Evolutionary conservation across 23 tunicate genomes (phyloP).

Genomic region (Phallusia fumigata): DNA sequence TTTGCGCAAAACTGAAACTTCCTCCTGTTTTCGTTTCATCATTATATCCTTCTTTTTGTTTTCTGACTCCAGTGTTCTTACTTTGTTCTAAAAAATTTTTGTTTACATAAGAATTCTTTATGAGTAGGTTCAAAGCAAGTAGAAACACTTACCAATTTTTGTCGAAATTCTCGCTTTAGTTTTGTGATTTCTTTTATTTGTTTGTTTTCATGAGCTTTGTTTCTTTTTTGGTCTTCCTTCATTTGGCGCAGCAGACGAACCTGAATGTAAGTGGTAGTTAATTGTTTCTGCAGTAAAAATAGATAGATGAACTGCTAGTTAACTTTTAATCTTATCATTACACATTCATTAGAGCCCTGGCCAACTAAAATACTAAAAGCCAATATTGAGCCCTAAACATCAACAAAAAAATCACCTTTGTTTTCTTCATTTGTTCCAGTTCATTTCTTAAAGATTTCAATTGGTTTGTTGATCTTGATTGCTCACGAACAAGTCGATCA

Average conservation of each 20-base stretch:
- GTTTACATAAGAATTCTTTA: not conserved
- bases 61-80: slow-evolving; percentile 53
- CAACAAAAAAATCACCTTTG: slow-evolving; percentile 42
- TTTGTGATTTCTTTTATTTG: slow-evolving; percentile 53
- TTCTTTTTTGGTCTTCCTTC: slow-evolving; percentile 72
- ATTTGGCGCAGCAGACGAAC: slow-evolving; percentile 68
- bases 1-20: slow-evolving; percentile 57
- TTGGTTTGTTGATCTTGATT: slow-evolving; percentile 56
- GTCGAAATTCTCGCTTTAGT: slow-evolving; percentile 55
- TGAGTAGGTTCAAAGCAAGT: not conserved
- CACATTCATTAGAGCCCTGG: too few relatives aligned
- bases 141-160: slow-evolving; percentile 36
- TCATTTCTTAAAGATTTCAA: slow-evolving; percentile 55
- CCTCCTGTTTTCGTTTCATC: slow-evolving; percentile 77
- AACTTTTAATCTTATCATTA: too few relatives aligned
- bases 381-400: too few relatives aligned
- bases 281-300: not conserved
- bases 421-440: slow-evolving; percentile 64
- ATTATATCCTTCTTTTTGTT: slow-evolving; percentile 75
- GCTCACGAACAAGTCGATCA: slow-evolving; percentile 65
- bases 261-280: slow-evolving; percentile 8
- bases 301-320: not conserved
- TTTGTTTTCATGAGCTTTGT: slow-evolving; percentile 57
- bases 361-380: too few relatives aligned
- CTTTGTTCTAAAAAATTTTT: slow-evolving; percentile 37